Evolutionary conservation across 2,797 vertebrate species (phyloP), one percentile per base, ranked within the genome.

Genomic region (Hemibagrus guttatus): DNA sequence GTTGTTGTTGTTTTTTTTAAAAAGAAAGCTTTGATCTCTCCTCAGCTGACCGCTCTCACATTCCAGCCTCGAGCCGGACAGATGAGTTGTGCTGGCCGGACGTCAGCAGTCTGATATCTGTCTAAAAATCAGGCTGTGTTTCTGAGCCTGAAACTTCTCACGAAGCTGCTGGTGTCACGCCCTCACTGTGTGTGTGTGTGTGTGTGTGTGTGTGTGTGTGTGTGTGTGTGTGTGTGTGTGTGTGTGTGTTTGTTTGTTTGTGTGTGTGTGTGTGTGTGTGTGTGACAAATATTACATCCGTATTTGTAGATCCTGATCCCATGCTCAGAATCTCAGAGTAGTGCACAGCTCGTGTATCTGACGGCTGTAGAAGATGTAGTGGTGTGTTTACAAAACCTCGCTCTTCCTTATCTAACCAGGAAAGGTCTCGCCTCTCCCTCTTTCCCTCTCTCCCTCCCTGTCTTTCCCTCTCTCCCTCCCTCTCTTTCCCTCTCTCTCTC

Each of bases 51-150:
- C 26, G n/a, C 14, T 31, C 84, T 84, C 64, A 46, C 52, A 72
- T 86, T 84, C 84, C 78, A 23, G 71, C 14, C 69, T 17, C 59
- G 69, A 86, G 83, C 17, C 35, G 35, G 61, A 56, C 23, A 49
- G 52, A 66, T 39, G 54, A 35, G 64, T 90, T 85, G 23, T 74
- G 7, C 74, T 85, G 83, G 87, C 83, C 42, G 19, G 19, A 21
- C 7, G 75, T 85, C 87, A 75, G 66, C 19, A 1, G 26, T 71
- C 68, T 61, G 79, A 85, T 64, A 86, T 89, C 86, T 71, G 52
- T 78, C 72, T 58, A 35, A 23, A 23, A 82, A 83, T n/a, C 75
- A 79, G 75, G 71, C 69, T 54, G 84, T 28, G 74, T 81, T 72
- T 76, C 12, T 61, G 39, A 58, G 52, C 58, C 69, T 64, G 75